phyloP scores from a whole-genome alignment of 2,797 vertebrate genomes.

The Tinamus major region DNA sequence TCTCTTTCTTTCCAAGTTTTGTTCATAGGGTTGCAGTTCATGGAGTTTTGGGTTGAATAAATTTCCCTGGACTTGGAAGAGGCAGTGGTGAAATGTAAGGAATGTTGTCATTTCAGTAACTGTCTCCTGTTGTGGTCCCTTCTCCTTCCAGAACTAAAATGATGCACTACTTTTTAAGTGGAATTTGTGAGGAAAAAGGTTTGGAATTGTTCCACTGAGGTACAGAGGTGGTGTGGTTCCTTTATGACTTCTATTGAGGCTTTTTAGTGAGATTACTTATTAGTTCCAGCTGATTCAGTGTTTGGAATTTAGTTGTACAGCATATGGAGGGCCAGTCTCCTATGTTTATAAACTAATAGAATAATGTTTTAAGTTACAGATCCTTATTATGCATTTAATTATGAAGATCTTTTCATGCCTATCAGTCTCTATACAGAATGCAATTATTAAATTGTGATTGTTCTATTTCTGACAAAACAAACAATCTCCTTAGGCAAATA shows the following conservation, averaged over 20 bases:
- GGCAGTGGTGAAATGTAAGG: background rate
- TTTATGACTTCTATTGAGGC: background rate
- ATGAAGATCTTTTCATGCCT: background rate
- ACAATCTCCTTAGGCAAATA: slow-evolving; percentile 19
- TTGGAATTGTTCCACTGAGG: background rate
- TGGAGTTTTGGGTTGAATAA: background rate
- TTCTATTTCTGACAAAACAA: slow-evolving; percentile 19
- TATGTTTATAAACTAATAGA: background rate
- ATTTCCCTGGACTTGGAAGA: background rate
- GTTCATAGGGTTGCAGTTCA: background rate
- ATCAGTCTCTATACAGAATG: background rate
- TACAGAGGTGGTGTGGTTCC: background rate
- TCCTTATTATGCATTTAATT: background rate
- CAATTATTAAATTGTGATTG: slow-evolving; percentile 31
- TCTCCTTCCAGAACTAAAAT: background rate
- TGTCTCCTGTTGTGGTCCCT: background rate
- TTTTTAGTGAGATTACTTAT: background rate
- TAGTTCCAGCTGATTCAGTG: background rate
- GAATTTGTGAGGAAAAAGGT: background rate
- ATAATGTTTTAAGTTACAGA: background rate
- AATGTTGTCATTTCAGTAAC: background rate
- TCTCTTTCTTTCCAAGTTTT: background rate
- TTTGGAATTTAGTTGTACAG: background rate
- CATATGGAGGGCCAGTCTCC: background rate
- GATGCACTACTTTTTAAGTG: background rate